phyloP scores from a whole-genome alignment of 2,888 invertebrate genomes.

The Prenolepis imparis region DNA sequence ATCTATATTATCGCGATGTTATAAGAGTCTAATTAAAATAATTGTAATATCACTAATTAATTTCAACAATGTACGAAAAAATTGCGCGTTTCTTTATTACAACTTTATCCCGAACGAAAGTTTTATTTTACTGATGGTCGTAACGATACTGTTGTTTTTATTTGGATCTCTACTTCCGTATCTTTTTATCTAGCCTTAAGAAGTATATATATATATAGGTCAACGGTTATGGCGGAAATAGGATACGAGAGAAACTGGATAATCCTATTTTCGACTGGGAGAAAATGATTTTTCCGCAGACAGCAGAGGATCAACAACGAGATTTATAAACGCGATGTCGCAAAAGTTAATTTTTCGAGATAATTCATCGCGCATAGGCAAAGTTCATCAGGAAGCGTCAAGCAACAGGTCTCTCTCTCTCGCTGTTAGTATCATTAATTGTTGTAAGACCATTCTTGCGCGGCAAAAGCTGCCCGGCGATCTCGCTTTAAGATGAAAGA shows the following conservation, averaged over 20 bases:
- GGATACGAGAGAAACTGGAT: slow-evolving; percentile 42
- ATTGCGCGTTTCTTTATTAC: not conserved
- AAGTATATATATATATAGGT: slow-evolving; percentile 28
- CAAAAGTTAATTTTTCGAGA: not conserved
- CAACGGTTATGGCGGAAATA: slow-evolving; percentile 59
- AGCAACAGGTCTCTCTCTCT: slow-evolving; percentile 36
- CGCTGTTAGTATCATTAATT: slow-evolving; percentile 14
- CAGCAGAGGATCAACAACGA: slow-evolving; percentile 12
- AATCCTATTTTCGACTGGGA: slow-evolving; percentile 59
- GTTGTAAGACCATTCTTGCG: slow-evolving; percentile 3
- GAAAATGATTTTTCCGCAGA: slow-evolving; percentile 11
- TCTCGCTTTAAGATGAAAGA: slow-evolving; percentile 6
- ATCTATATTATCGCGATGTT: not conserved
- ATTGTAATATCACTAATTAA: slow-evolving; percentile 20
- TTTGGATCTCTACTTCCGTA: not conserved
- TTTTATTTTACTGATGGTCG: slow-evolving; percentile 23
- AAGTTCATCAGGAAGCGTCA: slow-evolving; percentile 24
- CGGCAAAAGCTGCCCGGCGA: not conserved
- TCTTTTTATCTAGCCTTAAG: slow-evolving; percentile 35
- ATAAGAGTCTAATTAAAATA: not conserved
- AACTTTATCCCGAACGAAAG: not conserved
- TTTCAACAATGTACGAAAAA: not conserved
- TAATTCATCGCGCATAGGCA: slow-evolving; percentile 13
- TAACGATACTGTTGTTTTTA: slow-evolving; percentile 35
- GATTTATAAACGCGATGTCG: slow-evolving; percentile 36